A percentile compares a stretch with the other conserved stretches of the same genome.
Evolutionary conservation across 2,888 invertebrate genomes (phyloP).

Genomic region (Atrina japonica): DNA sequence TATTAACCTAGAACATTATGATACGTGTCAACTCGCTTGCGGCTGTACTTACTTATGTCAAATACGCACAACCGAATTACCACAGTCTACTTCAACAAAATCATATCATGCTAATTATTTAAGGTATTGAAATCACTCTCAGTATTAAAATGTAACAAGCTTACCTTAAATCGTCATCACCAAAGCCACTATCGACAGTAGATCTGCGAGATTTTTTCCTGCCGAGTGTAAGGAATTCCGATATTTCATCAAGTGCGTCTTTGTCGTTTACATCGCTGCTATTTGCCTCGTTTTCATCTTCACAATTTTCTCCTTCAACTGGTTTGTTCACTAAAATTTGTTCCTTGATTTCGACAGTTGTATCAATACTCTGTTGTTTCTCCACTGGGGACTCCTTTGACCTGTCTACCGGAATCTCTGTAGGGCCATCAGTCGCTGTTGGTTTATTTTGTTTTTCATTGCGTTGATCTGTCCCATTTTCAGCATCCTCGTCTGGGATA

Average conservation of each 20-base stretch:
- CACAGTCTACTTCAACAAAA: too few species aligned
- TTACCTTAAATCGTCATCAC: slow-evolving; percentile 39
- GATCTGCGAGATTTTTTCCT: slow-evolving; percentile 30
- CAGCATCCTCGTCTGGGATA: slow-evolving; percentile 45
- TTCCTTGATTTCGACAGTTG: not conserved
- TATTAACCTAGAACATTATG: too few species aligned
- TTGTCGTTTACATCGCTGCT: slow-evolving; percentile 11
- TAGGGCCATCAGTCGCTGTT: slow-evolving; percentile 15
- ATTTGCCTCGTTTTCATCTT: not conserved
- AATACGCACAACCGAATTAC: too few species aligned
- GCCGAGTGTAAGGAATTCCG: slow-evolving; percentile 30
- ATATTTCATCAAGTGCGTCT: slow-evolving; percentile 22
- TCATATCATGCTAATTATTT: too few species aligned
- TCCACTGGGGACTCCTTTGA: not conserved
- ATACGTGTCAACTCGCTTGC: too few species aligned
- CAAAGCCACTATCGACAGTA: slow-evolving; percentile 39
- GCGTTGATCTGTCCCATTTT: not conserved
- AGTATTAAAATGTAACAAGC: too few species aligned
- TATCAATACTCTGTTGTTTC: not conserved
- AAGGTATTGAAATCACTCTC: too few species aligned
- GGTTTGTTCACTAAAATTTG: not conserved
- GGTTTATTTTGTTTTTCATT: too few species aligned
- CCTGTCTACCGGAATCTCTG: too few species aligned
- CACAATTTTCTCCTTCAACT: not conserved
- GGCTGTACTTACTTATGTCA: too few species aligned